Conservation (phyloP, 2,797 vertebrate genomes). For the Enteromius mattozi region DNA sequence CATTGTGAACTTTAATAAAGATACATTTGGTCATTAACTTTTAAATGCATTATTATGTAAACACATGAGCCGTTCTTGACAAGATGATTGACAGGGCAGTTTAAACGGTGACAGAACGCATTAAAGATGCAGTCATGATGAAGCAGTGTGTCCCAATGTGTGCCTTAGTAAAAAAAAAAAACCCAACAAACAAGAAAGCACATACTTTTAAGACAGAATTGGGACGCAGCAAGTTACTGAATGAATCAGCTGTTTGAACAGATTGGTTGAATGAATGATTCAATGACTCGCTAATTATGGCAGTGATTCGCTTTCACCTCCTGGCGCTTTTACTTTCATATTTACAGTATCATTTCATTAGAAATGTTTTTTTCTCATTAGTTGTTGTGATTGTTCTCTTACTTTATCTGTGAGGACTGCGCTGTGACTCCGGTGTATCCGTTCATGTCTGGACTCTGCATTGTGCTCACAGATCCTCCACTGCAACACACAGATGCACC, state of each 20-base stretch:
- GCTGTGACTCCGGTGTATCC: not conserved
- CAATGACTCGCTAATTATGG: not conserved
- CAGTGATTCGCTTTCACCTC: not conserved
- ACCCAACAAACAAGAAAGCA: too few species aligned
- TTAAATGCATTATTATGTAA: too few species aligned
- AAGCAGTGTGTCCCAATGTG: too few species aligned
- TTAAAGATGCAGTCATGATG: too few species aligned
- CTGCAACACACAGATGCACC: too few species aligned
- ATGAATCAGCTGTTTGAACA: not conserved
- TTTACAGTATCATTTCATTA: not conserved
- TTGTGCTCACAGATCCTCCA: not conserved
- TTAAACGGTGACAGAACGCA: too few species aligned
- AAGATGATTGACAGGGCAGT: too few species aligned
- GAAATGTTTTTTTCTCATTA: not conserved
- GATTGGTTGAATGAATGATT: not conserved
- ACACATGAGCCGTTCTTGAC: too few species aligned
- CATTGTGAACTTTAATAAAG: too few species aligned
- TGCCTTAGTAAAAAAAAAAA: too few species aligned
- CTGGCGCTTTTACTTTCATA: not conserved
- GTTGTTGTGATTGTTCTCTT: not conserved
- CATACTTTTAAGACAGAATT: too few species aligned
- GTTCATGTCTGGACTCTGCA: constrained; percentile 31
- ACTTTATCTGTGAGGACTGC: constrained; percentile 15
- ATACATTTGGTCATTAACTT: too few species aligned
- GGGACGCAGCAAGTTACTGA: not conserved